Percentiles rank a stretch among this genome's conserved stretches.
Evolutionary conservation across 2,888 invertebrate species (phyloP).

Genomic region (Drosophila greeni): DNA sequence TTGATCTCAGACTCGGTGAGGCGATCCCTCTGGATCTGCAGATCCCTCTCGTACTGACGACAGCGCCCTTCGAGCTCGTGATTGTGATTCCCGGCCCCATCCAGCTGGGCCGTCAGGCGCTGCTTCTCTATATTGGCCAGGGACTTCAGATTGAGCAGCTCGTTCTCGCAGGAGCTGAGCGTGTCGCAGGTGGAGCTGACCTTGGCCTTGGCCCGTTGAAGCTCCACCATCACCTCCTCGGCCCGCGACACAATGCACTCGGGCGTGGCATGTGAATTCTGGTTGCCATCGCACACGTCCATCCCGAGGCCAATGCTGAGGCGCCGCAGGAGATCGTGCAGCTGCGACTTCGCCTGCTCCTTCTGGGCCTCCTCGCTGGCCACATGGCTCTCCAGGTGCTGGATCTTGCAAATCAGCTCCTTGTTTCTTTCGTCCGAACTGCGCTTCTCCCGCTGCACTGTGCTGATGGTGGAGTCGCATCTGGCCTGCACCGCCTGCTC

Average conservation of each 20-base stretch:
- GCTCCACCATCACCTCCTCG: constrained; percentile 87
- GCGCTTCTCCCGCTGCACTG: constrained; percentile 86
- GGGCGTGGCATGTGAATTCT: constrained; percentile 81
- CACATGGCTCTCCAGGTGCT: constrained; percentile 86
- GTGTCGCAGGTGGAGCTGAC: constrained; percentile 78
- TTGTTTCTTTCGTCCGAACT: constrained; percentile 87
- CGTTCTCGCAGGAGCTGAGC: constrained; percentile 78
- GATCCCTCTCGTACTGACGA: constrained; percentile 87
- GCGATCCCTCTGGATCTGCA: constrained; percentile 85
- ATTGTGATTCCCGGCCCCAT: constrained; percentile 80
- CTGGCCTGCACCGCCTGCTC: constrained; percentile 84
- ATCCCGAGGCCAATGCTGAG: constrained; percentile 86
- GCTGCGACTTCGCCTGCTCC: constrained; percentile 83
- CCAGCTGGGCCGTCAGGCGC: constrained; percentile 84
- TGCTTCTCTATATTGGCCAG: constrained; percentile 83
- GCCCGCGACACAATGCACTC: constrained; percentile 88
- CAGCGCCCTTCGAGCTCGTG: constrained; percentile 86
- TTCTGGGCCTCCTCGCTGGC: constrained; percentile 87
- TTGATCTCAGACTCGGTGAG: constrained; percentile 86
- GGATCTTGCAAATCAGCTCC: constrained; percentile 86
- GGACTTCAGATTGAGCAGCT: constrained; percentile 76
- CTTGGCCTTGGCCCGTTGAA: constrained; percentile 83
- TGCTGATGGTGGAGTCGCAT: constrained; percentile 85
- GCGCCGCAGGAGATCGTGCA: constrained; percentile 86
- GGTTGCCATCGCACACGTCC: constrained; percentile 83